Conservation (phyloP, 1,140 invertebrate genomes). For the Drosophila tristis region DNA sequence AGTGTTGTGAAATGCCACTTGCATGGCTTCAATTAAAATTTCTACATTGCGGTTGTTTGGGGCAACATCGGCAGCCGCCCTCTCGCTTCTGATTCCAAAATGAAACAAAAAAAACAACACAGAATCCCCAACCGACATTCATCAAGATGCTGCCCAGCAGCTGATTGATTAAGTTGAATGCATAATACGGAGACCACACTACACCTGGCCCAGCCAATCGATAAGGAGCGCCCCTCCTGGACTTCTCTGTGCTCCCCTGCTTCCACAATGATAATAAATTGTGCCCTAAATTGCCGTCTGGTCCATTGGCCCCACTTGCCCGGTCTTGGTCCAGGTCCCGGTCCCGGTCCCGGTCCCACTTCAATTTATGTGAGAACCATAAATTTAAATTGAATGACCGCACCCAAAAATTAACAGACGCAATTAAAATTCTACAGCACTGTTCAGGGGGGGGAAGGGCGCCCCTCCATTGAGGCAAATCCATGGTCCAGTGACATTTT, state of each 20-base stretch:
- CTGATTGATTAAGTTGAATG: conserved; percentile 74
- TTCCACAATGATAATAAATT: conserved; percentile 62
- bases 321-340: not conserved
- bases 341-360: conserved; percentile 18
- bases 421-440: conserved; percentile 74
- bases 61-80: not conserved
- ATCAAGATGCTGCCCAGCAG: conserved; percentile 33
- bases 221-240: conserved; percentile 6
- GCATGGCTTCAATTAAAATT: conserved; percentile 74
- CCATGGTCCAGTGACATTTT: conserved; percentile 45
- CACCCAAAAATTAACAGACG: conserved; percentile 73
- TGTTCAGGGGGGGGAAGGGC: not conserved
- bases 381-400: conserved; percentile 63
- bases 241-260: conserved; percentile 12
- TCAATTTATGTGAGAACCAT: conserved; percentile 72
- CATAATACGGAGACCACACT: conserved; percentile 62
- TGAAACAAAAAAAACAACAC: conserved; percentile 14
- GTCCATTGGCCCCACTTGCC: not conserved
- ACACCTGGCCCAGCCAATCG: conserved; percentile 58
- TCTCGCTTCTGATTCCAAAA: too few species aligned
- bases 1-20: conserved; percentile 67
- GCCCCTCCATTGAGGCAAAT: conserved; percentile 45
- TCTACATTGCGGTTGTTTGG: conserved; percentile 65
- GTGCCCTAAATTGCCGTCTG: conserved; percentile 43
- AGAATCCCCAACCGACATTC: conserved; percentile 19